Evolutionary conservation across 1,140 invertebrate genomes (phyloP).

Genomic region (Lasioglossum baleicum): DNA sequence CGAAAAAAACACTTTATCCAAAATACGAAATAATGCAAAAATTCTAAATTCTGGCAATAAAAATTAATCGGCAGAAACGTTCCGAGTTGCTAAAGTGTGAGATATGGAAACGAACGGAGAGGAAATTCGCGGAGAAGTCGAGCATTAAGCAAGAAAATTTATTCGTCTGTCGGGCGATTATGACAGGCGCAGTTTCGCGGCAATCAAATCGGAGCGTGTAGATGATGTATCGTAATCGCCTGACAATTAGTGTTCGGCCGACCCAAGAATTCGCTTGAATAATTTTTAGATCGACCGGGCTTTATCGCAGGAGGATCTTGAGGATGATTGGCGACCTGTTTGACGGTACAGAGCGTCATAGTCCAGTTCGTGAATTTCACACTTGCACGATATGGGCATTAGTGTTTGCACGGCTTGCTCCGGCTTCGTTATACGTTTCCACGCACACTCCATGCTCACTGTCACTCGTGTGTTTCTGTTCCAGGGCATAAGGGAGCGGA

Average conservation of each 20-base stretch:
- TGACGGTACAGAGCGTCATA: conserved; percentile 1
- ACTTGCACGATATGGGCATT: conserved; percentile 29
- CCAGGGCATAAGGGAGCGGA: conserved; percentile 69
- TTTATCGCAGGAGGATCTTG: conserved; percentile 16
- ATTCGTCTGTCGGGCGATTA: neutral
- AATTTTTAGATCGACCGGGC: neutral
- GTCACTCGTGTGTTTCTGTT: conserved; percentile 56
- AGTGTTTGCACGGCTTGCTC: neutral
- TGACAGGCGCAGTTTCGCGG: neutral
- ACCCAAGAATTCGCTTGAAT: neutral
- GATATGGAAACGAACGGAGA: no score
- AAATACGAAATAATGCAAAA: no score
- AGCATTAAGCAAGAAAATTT: neutral
- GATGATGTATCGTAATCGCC: neutral
- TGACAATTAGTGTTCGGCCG: neutral
- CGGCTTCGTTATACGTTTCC: neutral
- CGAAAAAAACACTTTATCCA: no score
- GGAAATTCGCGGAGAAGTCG: no score
- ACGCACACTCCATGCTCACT: neutral
- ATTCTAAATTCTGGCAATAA: no score
- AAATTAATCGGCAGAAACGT: no score
- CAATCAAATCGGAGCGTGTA: neutral
- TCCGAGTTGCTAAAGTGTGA: no score
- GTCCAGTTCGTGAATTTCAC: conserved; percentile 29
- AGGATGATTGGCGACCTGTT: conserved; percentile 24